phyloP scores from a whole-genome alignment of 1,140 invertebrate species.

The Zaprionus camerounensis region DNA sequence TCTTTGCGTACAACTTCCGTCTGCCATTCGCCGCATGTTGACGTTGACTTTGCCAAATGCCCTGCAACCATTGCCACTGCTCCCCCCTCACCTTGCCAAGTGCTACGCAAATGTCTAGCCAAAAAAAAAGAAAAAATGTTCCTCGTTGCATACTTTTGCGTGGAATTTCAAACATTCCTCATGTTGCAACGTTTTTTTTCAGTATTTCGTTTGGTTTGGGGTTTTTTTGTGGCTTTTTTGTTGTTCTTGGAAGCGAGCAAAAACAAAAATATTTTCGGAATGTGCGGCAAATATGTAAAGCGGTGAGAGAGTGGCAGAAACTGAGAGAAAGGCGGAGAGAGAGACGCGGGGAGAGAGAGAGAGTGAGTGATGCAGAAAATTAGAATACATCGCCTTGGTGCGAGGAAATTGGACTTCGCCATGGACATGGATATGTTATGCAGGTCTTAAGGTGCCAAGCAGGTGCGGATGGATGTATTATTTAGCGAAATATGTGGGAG shows the following conservation, averaged over 20 bases:
- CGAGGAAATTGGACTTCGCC: slow-evolving; percentile 24
- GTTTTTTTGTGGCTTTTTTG: slow-evolving; percentile 22
- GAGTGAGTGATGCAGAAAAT: slow-evolving; percentile 46
- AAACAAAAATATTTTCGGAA: slow-evolving; percentile 64
- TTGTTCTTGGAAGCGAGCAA: slow-evolving; percentile 26
- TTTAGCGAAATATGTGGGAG: background rate
- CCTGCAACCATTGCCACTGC: slow-evolving; percentile 11
- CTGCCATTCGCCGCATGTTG: slow-evolving; percentile 60
- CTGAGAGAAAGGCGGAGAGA: background rate
- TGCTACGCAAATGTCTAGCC: slow-evolving; percentile 63
- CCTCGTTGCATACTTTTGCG: slow-evolving; percentile 61
- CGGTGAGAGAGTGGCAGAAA: background rate
- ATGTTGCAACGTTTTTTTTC: slow-evolving; percentile 40
- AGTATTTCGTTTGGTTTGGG: slow-evolving; percentile 9
- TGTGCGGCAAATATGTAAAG: slow-evolving; percentile 48
- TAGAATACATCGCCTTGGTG: slow-evolving; percentile 50
- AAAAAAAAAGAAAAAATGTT: slow-evolving; percentile 58
- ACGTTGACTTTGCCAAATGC: slow-evolving; percentile 56
- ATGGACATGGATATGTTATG: slow-evolving; percentile 38
- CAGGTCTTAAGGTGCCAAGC: slow-evolving; percentile 18
- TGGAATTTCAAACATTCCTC: slow-evolving; percentile 66
- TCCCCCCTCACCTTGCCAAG: background rate
- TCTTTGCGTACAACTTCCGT: slow-evolving; percentile 72
- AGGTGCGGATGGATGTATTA: slow-evolving; percentile 8
- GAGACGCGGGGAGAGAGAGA: background rate